phyloP scores from a whole-genome alignment of 2,888 invertebrate genomes.

The Halictus ligatus region DNA sequence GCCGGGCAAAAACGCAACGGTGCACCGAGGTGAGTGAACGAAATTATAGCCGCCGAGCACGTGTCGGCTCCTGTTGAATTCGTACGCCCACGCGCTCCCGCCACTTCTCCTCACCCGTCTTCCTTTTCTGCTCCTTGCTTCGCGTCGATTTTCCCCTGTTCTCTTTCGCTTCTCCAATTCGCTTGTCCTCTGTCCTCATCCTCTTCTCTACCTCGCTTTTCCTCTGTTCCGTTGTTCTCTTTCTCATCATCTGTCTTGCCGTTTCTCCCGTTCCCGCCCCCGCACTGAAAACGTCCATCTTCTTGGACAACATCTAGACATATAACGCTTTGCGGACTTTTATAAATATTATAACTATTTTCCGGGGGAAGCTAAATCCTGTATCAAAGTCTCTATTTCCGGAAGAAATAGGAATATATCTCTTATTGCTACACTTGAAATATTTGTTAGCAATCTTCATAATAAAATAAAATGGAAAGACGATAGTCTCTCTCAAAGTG shows the following conservation, averaged over 20 bases:
- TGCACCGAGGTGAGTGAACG: slow-evolving; percentile 19
- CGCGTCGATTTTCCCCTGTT: not conserved
- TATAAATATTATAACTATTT: too few species aligned
- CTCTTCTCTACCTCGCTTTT: accelerated
- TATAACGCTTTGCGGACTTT: not conserved
- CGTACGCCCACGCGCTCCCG: not conserved
- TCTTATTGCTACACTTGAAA: too few species aligned
- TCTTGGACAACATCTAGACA: not conserved
- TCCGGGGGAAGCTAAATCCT: too few species aligned
- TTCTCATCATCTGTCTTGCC: not conserved
- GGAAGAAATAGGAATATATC: not conserved
- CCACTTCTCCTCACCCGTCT: not conserved
- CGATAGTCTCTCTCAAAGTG: too few species aligned
- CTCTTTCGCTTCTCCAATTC: too few species aligned
- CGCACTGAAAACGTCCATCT: not conserved
- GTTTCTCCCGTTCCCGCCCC: not conserved
- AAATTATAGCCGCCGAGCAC: not conserved
- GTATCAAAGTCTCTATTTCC: not conserved
- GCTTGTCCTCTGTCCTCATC: not conserved
- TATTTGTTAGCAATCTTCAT: too few species aligned
- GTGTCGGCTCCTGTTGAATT: not conserved
- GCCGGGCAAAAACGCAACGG: not conserved
- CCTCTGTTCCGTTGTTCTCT: not conserved
- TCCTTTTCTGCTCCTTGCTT: not conserved
- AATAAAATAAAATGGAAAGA: too few species aligned